Evolutionary conservation across 2,797 vertebrate species (phyloP).

Genomic region (Gambelia wislizenii): DNA sequence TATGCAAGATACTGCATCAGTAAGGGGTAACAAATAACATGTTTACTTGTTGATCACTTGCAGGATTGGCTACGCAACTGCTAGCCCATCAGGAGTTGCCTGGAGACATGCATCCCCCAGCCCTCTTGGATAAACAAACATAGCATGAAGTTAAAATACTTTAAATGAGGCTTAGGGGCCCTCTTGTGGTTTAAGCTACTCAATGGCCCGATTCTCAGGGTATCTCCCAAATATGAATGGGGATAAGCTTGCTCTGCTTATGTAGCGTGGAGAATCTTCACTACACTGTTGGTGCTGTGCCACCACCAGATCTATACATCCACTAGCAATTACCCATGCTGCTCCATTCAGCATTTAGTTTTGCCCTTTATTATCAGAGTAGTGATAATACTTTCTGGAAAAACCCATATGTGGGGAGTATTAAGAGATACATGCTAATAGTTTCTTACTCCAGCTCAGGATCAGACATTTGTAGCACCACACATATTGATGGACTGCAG

Average conservation of each 20-base stretch:
- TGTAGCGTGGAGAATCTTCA: neutral
- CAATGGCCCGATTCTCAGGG: neutral
- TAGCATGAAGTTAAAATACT: neutral
- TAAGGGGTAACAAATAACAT: neutral
- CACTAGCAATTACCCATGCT: neutral
- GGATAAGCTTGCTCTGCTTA: neutral
- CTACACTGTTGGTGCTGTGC: neutral
- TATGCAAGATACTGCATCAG: neutral
- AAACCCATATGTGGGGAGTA: neutral
- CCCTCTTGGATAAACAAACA: neutral
- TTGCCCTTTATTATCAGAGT: neutral
- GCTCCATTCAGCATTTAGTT: neutral
- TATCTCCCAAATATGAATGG: neutral
- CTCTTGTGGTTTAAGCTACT: neutral
- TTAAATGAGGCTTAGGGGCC: neutral
- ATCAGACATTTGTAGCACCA: neutral
- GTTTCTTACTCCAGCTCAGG: neutral
- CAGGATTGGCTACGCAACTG: no score
- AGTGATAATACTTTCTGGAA: neutral
- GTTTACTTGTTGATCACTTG: neutral
- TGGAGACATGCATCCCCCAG: neutral
- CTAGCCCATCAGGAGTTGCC: no score
- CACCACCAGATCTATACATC: neutral
- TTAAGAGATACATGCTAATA: neutral
- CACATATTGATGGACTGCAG: neutral